Conservation (phyloP, 2,797 vertebrate species). For the Merluccius polli region DNA sequence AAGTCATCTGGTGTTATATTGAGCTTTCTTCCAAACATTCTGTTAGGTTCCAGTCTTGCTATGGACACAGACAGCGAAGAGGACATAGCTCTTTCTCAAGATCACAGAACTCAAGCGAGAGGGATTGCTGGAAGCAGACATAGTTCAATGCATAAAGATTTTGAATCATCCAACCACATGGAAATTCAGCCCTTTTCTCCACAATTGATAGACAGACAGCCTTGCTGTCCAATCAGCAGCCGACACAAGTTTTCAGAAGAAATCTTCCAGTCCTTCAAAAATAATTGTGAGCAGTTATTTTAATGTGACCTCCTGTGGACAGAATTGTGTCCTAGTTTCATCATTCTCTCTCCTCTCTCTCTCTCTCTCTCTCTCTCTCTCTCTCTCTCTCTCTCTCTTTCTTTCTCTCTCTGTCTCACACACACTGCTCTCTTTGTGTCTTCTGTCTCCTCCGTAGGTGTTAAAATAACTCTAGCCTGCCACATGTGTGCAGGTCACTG, state of each 20-base stretch:
- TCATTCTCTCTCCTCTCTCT: not conserved
- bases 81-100: slow-evolving; percentile 40
- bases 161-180: slow-evolving; percentile 64
- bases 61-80: slow-evolving; percentile 57
- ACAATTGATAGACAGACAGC: slow-evolving; percentile 49
- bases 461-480: not conserved
- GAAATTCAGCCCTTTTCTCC: slow-evolving; percentile 59
- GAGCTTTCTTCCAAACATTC: not conserved
- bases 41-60: slow-evolving; percentile 49
- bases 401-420: too few species aligned
- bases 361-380: too few species aligned
- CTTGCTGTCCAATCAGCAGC: slow-evolving; percentile 62
- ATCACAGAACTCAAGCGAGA: slow-evolving; percentile 40
- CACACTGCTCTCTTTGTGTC: not conserved
- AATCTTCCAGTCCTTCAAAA: slow-evolving; percentile 66
- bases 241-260: slow-evolving; percentile 73
- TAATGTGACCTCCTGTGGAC: slow-evolving; percentile 9
- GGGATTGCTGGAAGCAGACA: slow-evolving; percentile 50
- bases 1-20: not conserved
- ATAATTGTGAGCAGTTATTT: slow-evolving; percentile 64
- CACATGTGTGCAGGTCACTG: not conserved
- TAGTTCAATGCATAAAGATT: slow-evolving; percentile 59
- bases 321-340: slow-evolving; percentile 20
- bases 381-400: too few species aligned
- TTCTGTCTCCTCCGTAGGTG: not conserved